Percentiles rank a stretch among this genome's conserved stretches.
These are phyloP conservation scores for Onthophagus sagittarius DNA, from an alignment of 2,888 invertebrate species.

Conservation along the genomic window DNA sequence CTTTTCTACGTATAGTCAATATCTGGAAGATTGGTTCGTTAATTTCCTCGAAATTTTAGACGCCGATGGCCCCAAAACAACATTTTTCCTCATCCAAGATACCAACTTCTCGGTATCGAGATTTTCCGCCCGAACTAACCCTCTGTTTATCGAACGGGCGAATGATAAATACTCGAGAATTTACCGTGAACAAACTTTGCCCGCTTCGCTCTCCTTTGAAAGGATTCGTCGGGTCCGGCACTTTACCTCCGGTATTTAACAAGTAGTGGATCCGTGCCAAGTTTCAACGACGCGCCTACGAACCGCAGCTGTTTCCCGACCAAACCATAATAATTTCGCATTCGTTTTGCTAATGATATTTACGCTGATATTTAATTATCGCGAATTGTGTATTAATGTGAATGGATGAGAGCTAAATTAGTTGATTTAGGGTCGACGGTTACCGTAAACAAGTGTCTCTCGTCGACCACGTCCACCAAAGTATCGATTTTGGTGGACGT, in stretches of 20 bases:
- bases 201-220: constrained; percentile 10
- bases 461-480: neutral
- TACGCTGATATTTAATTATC: constrained; percentile 1
- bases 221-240: neutral
- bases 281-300: neutral
- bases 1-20: neutral
- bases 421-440: neutral
- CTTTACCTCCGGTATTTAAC: neutral
- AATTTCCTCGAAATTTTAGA: neutral
- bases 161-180: constrained; percentile 12
- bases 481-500: neutral
- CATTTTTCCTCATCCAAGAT: neutral
- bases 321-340: neutral
- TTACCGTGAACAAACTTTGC: constrained; percentile 7
- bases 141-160: constrained; percentile 10
- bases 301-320: neutral
- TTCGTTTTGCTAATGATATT: constrained; percentile 5
- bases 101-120: neutral
- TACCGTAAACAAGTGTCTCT: neutral
- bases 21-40: neutral
- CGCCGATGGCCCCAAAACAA: neutral
- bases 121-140: constrained; percentile 8
- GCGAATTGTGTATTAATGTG: constrained; percentile 7
- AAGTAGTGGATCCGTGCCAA: constrained; percentile 1
- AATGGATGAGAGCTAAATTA: constrained; percentile 1